A percentile compares a stretch with the other conserved stretches of the same genome.
These are phyloP conservation scores for Nyctereutes procyonoides DNA, from an alignment of 2,113 vertebrate genomes.

Conservation along the genomic window DNA sequence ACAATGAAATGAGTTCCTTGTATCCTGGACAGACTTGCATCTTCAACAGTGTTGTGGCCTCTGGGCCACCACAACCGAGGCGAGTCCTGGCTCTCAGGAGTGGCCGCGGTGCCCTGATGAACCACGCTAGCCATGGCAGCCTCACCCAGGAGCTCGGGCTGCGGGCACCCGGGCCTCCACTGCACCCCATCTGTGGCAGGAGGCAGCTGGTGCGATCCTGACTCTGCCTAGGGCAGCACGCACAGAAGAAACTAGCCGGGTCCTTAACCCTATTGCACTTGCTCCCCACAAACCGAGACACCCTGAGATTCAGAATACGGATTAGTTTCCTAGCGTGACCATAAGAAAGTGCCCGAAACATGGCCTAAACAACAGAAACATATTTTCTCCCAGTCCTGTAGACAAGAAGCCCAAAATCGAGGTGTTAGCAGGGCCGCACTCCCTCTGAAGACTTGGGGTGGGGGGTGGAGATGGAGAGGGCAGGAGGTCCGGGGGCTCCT, in stretches of 20 bases:
- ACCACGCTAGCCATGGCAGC: accelerated
- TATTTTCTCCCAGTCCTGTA: background rate
- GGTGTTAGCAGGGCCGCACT: accelerated
- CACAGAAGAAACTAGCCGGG: accelerated
- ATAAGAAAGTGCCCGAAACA: background rate
- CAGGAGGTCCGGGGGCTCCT: accelerated
- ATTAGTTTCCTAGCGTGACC: background rate
- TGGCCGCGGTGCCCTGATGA: accelerated
- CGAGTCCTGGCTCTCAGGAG: background rate
- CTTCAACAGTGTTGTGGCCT: accelerated
- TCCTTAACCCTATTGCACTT: accelerated
- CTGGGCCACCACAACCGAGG: accelerated
- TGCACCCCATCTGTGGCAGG: accelerated
- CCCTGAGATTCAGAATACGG: accelerated
- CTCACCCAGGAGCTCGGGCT: accelerated
- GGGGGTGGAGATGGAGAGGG: background rate
- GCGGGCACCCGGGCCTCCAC: accelerated
- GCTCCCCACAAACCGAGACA: too few species aligned
- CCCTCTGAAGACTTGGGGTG: background rate
- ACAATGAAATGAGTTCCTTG: too few species aligned
- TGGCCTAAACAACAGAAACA: background rate
- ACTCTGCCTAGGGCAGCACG: accelerated
- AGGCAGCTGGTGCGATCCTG: too few species aligned
- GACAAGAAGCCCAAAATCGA: background rate
- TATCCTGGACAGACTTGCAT: accelerated